These are phyloP conservation scores for Orthosia cruda DNA, from an alignment of 2,888 invertebrate species.

Conservation along the genomic window DNA sequence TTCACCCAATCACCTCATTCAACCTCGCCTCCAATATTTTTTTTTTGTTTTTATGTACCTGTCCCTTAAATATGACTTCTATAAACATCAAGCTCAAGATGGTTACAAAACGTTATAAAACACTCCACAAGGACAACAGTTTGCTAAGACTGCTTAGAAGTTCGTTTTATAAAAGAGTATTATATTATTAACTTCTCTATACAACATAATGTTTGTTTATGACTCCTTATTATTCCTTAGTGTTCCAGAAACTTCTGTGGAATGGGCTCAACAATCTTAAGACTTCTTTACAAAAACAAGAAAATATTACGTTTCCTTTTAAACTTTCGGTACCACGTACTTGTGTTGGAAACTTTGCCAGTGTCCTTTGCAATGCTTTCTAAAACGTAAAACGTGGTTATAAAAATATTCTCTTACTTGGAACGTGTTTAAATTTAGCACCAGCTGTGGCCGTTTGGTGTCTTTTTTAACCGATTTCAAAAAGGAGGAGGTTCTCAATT, in stretches of 20 bases:
- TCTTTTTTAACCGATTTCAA: constrained; percentile 7
- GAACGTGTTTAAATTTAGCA: constrained; percentile 23
- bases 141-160: constrained; percentile 27
- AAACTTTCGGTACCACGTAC: constrained; percentile 58
- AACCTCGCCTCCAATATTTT: background rate
- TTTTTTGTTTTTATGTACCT: no score
- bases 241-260: constrained; percentile 55
- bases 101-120: constrained; percentile 32
- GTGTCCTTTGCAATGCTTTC: constrained; percentile 46
- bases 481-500: no score
- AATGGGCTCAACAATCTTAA: constrained; percentile 63
- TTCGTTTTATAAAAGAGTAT: constrained; percentile 31
- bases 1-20: constrained; percentile 1
- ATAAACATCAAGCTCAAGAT: background rate
- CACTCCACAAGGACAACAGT: constrained; percentile 28
- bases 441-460: constrained; percentile 20
- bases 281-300: constrained; percentile 62
- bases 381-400: constrained; percentile 38
- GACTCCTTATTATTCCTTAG: constrained; percentile 60
- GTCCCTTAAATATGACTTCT: constrained; percentile 10
- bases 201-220: constrained; percentile 55
- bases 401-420: constrained; percentile 16
- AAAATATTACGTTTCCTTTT: constrained; percentile 61
- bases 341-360: constrained; percentile 48
- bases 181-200: constrained; percentile 32